Conservation (phyloP, 1,140 invertebrate species). For the Melipona quadrifasciata region DNA sequence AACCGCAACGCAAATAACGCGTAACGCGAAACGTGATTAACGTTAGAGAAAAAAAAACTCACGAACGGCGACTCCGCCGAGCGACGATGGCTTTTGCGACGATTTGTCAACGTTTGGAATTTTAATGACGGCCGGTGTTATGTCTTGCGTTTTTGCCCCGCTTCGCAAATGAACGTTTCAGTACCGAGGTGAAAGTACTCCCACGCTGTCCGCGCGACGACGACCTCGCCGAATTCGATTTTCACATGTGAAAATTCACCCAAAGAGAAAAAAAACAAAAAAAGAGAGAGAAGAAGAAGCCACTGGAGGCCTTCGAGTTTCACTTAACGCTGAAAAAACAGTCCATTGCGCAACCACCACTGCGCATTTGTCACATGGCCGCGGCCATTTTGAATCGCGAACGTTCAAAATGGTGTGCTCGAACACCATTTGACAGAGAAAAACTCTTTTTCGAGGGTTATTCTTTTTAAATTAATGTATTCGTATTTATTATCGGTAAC, state of each 20-base stretch:
- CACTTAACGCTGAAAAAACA: neutral
- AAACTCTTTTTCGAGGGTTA: neutral
- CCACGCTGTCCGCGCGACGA: constrained; percentile 47
- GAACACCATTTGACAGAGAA: neutral
- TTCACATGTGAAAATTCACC: constrained; percentile 36
- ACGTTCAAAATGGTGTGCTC: no score
- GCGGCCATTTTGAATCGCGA: neutral
- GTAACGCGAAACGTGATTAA: no score
- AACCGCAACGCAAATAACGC: no score
- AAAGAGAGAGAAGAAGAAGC: constrained; percentile 14
- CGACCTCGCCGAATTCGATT: constrained; percentile 61
- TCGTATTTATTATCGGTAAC: neutral
- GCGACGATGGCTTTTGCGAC: neutral
- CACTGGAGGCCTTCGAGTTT: constrained; percentile 11
- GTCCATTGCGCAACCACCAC: neutral
- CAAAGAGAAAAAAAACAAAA: constrained; percentile 2
- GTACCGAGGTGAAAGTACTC: constrained; percentile 60
- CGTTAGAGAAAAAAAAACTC: no score
- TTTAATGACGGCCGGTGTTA: constrained; percentile 52
- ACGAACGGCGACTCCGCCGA: no score
- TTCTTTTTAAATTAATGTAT: neutral
- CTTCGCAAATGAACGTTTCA: constrained; percentile 45
- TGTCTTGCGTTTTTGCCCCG: constrained; percentile 44
- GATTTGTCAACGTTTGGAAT: constrained; percentile 61
- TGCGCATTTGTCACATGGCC: neutral